Base-by-base conservation (phyloP, 64 coral and sea anemone species). In the Orbicella faveolata region DNA sequence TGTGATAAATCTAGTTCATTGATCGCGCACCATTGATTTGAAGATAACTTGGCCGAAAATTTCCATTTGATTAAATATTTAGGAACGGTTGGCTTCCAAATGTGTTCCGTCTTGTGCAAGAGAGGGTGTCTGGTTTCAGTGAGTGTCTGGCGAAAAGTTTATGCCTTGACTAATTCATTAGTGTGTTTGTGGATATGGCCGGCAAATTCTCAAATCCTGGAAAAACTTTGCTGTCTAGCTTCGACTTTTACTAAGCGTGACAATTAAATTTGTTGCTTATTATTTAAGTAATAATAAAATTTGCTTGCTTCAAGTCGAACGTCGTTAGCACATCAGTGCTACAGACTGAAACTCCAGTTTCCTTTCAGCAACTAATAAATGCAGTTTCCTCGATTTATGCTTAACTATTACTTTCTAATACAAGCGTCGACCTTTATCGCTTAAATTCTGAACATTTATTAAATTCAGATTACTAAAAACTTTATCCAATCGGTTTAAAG, bases 1-100 rank as follows among this genome's bases (percentile, higher is more conserved):
- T 23, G 37, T 10, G 52, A 39, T 78, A 52, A 23, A 79, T 30
- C 21, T 21, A 3, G 9, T 57, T 11, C n/a, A 57, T 55, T 26
- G 2, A 9, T 67, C 67, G 41, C n/a, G 35, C 23, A 20, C 19
- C 35, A 65, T 48, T 14, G 20, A n/a, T 53, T 70, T 85, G 25
- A 11, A 35, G 64, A 73, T 85, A 85, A 51, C 36, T 16, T 15
- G 2, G 21, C n/a, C 36, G 21, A 26, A 48, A 67, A n/a, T 30
- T 34, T 3, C 14, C 0, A 70, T 25, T 20, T 33, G 52, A 85
- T 85, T 72, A 85, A 73, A 51, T 85, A 85, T 85, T 85, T 52
- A 73, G 21, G 2, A 37, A n/a, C 68, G 19, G 21, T 11, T 70
- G 67, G 25, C 21, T 26, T 70, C 67, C 21, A 70, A 83, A 67